Percentiles rank a stretch among this genome's conserved stretches.
Evolutionary conservation across 2,888 invertebrate species (phyloP).

Genomic region (Drosophila neonasuta): DNA sequence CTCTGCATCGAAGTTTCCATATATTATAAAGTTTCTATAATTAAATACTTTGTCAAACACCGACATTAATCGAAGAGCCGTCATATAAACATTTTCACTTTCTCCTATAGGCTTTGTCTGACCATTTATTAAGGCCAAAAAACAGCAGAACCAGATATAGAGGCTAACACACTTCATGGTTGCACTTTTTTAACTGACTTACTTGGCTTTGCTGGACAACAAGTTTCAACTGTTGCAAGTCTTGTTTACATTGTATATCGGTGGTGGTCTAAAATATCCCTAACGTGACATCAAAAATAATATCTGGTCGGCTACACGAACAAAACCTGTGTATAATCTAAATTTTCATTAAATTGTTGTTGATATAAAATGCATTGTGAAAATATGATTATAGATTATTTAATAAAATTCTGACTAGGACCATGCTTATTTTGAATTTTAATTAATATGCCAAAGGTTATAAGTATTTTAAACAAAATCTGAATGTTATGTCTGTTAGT

Average conservation of each 20-base stretch:
- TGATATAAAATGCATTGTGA: too few species aligned
- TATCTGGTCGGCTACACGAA: neutral
- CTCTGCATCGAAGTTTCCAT: neutral
- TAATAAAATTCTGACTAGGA: too few species aligned
- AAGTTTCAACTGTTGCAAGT: neutral
- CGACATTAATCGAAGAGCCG: neutral
- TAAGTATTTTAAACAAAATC: too few species aligned
- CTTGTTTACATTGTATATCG: slow-evolving; percentile 23
- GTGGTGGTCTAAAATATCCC: neutral
- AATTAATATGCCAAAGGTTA: too few species aligned
- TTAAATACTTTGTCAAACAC: neutral
- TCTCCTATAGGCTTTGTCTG: slow-evolving; percentile 6
- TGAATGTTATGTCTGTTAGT: neutral
- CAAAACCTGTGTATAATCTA: neutral
- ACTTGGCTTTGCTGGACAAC: neutral
- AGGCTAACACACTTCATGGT: slow-evolving; percentile 28
- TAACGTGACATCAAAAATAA: neutral
- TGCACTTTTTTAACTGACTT: slow-evolving; percentile 22
- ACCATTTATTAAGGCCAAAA: slow-evolving; percentile 1
- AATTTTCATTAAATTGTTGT: too few species aligned
- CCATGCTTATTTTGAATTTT: too few species aligned
- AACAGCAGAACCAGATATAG: slow-evolving; percentile 6
- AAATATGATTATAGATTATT: too few species aligned
- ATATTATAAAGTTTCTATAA: slow-evolving; percentile 6
- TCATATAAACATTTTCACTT: neutral